Evolutionary conservation across 2,888 invertebrate genomes (phyloP).

Genomic region (Glyphotaelius pellucidus): DNA sequence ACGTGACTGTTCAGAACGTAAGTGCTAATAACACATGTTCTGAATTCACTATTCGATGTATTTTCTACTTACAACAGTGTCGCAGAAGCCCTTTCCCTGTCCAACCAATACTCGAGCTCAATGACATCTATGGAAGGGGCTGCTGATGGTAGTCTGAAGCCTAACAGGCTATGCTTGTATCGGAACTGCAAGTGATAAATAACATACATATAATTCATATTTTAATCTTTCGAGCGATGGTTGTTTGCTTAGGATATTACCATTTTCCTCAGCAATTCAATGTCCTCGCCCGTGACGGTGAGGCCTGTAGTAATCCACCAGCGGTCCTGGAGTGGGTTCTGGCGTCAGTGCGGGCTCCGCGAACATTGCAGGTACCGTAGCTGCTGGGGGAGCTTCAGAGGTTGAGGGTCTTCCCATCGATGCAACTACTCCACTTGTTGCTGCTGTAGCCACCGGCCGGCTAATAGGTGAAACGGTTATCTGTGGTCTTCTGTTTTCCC

Average conservation of each 20-base stretch:
- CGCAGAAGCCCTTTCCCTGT: background rate
- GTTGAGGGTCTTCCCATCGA: background rate
- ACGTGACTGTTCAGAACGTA: background rate
- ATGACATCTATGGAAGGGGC: background rate
- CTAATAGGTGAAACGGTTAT: background rate
- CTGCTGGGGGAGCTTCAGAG: background rate
- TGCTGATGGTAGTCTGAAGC: background rate
- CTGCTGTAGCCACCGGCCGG: background rate
- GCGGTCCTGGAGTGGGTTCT: background rate
- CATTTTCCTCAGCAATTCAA: background rate
- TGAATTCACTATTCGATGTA: background rate
- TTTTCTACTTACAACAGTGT: background rate
- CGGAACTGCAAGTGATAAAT: background rate
- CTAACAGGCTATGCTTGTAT: background rate
- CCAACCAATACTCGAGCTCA: background rate
- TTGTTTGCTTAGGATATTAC: background rate
- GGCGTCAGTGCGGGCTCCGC: background rate
- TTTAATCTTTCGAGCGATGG: too few species aligned
- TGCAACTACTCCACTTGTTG: background rate
- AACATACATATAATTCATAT: too few species aligned
- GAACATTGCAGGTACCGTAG: background rate
- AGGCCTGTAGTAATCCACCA: background rate
- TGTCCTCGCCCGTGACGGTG: background rate
- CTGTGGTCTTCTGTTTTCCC: background rate
- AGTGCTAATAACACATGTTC: too few species aligned